Percentiles rank a stretch among this genome's conserved stretches.
Evolutionary conservation across 2,888 invertebrate genomes (phyloP).

Genomic region (Noctuana brunneofusca): DNA sequence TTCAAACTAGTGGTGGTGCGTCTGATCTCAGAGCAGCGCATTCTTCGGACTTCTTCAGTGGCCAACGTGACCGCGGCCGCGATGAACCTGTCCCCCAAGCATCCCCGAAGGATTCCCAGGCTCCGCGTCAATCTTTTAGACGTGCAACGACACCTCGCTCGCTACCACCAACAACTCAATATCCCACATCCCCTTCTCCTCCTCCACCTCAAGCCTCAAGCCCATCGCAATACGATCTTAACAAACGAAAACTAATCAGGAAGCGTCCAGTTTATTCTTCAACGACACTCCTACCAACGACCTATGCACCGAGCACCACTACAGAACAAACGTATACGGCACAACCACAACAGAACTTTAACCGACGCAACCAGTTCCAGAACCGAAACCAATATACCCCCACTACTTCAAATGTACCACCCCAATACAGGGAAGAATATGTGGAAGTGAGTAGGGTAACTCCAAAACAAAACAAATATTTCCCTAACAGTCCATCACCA

Average conservation of each 20-base stretch:
- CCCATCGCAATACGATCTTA: constrained; percentile 55
- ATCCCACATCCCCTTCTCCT: constrained; percentile 50
- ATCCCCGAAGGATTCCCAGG: constrained; percentile 44
- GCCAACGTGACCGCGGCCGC: constrained; percentile 73
- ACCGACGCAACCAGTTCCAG: constrained; percentile 45
- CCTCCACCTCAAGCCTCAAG: constrained; percentile 46
- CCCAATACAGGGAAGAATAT: constrained; percentile 72
- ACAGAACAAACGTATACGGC: constrained; percentile 53
- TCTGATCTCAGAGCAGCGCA: constrained; percentile 88
- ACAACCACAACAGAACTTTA: constrained; percentile 52
- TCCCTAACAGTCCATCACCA: constrained; percentile 55
- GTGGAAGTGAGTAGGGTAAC: constrained; percentile 75
- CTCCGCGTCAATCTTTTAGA: constrained; percentile 57
- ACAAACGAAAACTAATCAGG: constrained; percentile 69
- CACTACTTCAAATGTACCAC: constrained; percentile 57
- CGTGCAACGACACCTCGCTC: constrained; percentile 72
- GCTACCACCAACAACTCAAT: constrained; percentile 49
- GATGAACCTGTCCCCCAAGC: constrained; percentile 57
- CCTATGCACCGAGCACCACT: constrained; percentile 52
- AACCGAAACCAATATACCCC: constrained; percentile 46
- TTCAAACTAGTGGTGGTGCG: constrained; percentile 56
- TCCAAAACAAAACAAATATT: constrained; percentile 64
- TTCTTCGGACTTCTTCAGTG: constrained; percentile 89
- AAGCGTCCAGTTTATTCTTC: constrained; percentile 68
- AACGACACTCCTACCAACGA: constrained; percentile 56